Percentiles rank a stretch among this genome's conserved stretches.
These are phyloP conservation scores for Nesidiocoris tenuis DNA, from an alignment of 2,888 invertebrate species.

Conservation along the genomic window DNA sequence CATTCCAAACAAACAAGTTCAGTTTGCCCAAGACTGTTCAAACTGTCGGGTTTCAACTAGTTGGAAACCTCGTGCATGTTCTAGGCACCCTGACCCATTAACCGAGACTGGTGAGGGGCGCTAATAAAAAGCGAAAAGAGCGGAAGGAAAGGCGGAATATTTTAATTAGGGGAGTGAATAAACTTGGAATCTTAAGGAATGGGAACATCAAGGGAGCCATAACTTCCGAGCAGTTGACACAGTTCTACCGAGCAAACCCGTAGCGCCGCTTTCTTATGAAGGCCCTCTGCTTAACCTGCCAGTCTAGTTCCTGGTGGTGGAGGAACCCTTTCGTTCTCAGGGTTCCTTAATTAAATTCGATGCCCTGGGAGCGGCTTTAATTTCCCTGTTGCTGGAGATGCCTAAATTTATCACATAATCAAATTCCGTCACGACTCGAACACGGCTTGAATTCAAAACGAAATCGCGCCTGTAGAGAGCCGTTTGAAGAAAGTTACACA, in stretches of 20 bases:
- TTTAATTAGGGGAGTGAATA: neutral
- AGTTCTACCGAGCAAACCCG: slow-evolving; percentile 7
- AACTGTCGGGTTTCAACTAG: too few species aligned
- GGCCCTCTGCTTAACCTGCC: neutral
- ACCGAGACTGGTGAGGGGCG: neutral
- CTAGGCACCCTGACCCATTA: too few species aligned
- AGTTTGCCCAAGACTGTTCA: neutral
- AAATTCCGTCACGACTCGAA: neutral
- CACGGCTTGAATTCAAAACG: neutral
- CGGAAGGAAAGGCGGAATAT: neutral
- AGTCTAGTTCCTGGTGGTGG: neutral
- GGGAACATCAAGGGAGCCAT: slow-evolving; percentile 26
- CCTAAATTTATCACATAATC: neutral
- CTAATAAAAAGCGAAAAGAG: neutral
- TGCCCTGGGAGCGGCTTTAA: neutral
- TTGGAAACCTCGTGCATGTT: too few species aligned
- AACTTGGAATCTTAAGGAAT: slow-evolving; percentile 16
- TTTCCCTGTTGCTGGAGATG: neutral
- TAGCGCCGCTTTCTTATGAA: neutral
- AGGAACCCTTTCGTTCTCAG: neutral
- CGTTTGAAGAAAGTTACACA: too few species aligned
- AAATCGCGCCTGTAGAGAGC: too few species aligned
- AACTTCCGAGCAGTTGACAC: slow-evolving; percentile 22
- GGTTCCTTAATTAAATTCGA: neutral
- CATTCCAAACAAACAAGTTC: neutral